Conservation (phyloP, 37 sponge, comb jelly and placozoan species). For the Sycon ciliatum region DNA sequence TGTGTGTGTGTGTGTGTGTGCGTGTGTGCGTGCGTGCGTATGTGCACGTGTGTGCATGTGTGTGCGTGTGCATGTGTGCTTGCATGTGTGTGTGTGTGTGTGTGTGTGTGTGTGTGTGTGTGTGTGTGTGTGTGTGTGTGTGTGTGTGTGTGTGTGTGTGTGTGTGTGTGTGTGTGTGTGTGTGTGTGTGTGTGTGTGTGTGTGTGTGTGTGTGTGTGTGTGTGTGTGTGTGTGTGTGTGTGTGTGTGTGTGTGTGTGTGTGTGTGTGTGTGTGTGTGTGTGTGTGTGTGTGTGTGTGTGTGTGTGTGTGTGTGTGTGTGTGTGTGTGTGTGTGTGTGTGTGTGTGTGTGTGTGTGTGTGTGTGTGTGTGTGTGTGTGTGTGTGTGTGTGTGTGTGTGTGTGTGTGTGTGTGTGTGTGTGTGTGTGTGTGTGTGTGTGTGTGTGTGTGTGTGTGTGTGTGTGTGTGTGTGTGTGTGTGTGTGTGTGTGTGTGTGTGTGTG, state of each 20-base stretch:
- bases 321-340: conserved; percentile 5
- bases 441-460: conserved; percentile 5
- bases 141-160: not conserved
- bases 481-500: conserved; percentile 5
- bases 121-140: conserved; percentile 23
- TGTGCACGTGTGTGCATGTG: conserved; percentile 18
- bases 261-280: conserved; percentile 5
- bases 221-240: conserved; percentile 5
- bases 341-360: conserved; percentile 5
- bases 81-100: conserved; percentile 25
- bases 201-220: not conserved
- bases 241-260: conserved; percentile 5
- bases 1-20: not conserved
- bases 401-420: not conserved
- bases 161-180: conserved; percentile 11
- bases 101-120: conserved; percentile 13
- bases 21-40: conserved; percentile 1
- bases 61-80: conserved; percentile 23
- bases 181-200: not conserved
- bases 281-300: not conserved
- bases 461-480: conserved; percentile 5
- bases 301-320: conserved; percentile 5
- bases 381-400: conserved; percentile 1
- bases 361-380: conserved; percentile 5
- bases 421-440: not conserved